These are phyloP conservation scores for Cecropterus lyciades DNA, from an alignment of 1,140 invertebrate species.

Conservation along the genomic window DNA sequence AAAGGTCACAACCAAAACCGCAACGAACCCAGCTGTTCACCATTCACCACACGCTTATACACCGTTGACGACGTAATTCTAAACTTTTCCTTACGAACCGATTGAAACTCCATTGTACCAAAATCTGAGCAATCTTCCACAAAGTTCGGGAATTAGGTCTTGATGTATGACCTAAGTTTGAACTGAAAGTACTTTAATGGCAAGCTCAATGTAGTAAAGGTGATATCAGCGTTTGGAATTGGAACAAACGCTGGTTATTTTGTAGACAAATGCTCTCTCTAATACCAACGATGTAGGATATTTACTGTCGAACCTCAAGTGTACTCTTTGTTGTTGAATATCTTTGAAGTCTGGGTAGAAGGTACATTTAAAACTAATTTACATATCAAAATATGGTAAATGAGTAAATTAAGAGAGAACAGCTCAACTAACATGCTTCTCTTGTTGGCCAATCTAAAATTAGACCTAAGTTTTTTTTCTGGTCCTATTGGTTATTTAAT, in stretches of 20 bases:
- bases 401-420: too few relatives aligned
- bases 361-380: too few relatives aligned
- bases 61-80: constrained; percentile 12
- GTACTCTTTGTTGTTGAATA: too few relatives aligned
- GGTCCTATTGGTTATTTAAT: too few relatives aligned
- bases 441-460: too few relatives aligned
- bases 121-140: constrained; percentile 28
- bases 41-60: constrained; percentile 4
- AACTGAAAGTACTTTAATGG: constrained; percentile 29
- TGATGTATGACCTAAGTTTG: constrained; percentile 34
- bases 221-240: constrained; percentile 23
- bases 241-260: constrained; percentile 14
- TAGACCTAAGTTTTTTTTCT: too few relatives aligned
- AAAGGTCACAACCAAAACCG: background rate
- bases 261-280: background rate
- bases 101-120: constrained; percentile 34
- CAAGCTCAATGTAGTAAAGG: constrained; percentile 19
- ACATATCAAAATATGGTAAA: too few relatives aligned
- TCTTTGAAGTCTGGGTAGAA: too few relatives aligned
- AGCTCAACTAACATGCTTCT: too few relatives aligned
- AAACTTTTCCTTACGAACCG: constrained; percentile 31
- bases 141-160: constrained; percentile 31
- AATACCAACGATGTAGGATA: background rate
- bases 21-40: background rate
- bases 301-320: too few relatives aligned